phyloP scores from a whole-genome alignment of 2,888 invertebrate genomes.

The Tetragonisca angustula region DNA sequence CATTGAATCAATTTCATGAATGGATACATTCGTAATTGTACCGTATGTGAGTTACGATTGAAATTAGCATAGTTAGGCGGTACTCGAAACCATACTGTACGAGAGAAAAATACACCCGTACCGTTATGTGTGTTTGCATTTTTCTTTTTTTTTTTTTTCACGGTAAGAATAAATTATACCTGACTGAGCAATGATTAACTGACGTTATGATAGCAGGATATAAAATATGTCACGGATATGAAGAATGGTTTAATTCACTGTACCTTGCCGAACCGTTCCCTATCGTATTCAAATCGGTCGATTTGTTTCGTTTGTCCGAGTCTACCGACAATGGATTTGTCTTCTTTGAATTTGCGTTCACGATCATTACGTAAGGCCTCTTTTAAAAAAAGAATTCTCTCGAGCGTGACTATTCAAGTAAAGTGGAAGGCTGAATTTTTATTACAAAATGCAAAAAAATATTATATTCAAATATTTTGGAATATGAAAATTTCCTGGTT shows the following conservation, averaged over 20 bases:
- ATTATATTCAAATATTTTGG: neutral
- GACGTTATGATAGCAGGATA: constrained; percentile 36
- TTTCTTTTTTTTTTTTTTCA: constrained; percentile 7
- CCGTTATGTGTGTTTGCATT: constrained; percentile 29
- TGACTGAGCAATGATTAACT: constrained; percentile 43
- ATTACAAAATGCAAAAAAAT: too few relatives aligned
- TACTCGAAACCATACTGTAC: neutral
- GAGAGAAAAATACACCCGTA: neutral
- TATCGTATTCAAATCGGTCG: constrained; percentile 30
- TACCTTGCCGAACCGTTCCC: constrained; percentile 11
- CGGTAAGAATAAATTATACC: constrained; percentile 42
- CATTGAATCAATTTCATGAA: constrained; percentile 36
- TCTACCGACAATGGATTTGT: constrained; percentile 29
- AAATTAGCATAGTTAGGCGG: constrained; percentile 39
- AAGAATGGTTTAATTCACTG: constrained; percentile 51
- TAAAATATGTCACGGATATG: constrained; percentile 43
- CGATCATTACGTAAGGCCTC: neutral
- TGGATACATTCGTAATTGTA: constrained; percentile 39
- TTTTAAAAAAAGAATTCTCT: neutral
- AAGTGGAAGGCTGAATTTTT: too few relatives aligned
- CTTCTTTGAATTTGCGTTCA: constrained; percentile 6
- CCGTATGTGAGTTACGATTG: constrained; percentile 35
- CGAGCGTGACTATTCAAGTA: neutral
- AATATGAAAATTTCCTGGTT: neutral
- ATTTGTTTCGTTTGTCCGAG: constrained; percentile 25